phyloP scores from a whole-genome alignment of 2,797 vertebrate genomes.

The Vespertilio murinus region DNA sequence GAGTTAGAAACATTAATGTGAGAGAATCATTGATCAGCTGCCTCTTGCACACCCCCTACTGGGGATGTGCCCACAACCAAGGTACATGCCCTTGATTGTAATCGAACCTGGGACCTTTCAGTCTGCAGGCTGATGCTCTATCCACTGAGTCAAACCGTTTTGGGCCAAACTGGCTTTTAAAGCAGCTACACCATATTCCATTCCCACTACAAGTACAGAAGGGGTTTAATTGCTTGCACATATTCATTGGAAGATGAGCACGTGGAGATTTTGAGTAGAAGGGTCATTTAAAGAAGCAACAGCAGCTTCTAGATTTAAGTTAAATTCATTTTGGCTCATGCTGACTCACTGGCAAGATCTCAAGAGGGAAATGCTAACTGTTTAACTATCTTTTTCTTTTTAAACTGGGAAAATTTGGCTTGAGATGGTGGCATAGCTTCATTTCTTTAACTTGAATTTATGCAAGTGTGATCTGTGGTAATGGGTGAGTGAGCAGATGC shows the following conservation, averaged over 20 bases:
- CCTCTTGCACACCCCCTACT: too few species aligned
- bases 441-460: not conserved
- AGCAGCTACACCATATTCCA: not conserved
- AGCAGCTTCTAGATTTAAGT: not conserved
- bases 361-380: not conserved
- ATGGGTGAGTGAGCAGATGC: not conserved
- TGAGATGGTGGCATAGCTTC: not conserved
- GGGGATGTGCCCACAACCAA: too few species aligned
- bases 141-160: too few species aligned
- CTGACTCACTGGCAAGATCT: not conserved
- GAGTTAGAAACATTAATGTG: too few species aligned
- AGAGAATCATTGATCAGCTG: too few species aligned
- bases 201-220: not conserved
- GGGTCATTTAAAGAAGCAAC: not conserved
- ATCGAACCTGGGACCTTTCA: too few species aligned
- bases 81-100: too few species aligned
- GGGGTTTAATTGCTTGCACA: not conserved
- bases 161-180: not conserved
- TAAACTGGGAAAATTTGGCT: not conserved
- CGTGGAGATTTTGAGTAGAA: not conserved
- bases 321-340: not conserved
- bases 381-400: not conserved
- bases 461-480: not conserved
- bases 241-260: not conserved
- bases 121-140: too few species aligned